Evolutionary conservation across 2,888 invertebrate species (phyloP), one percentile per base, ranked within the genome.

Genomic region (Abrostola tripartita): DNA sequence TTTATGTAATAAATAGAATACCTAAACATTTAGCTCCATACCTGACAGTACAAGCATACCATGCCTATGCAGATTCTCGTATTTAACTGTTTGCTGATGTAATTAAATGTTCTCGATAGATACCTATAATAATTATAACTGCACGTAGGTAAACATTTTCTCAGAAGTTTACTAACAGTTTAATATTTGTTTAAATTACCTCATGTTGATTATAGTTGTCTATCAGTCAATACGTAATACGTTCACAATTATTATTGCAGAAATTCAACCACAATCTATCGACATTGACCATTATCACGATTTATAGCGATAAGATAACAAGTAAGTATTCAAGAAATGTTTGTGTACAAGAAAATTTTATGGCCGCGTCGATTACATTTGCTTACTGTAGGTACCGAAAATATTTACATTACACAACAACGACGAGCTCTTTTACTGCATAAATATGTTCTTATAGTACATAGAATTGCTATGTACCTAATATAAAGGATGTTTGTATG

Each of bases 221-320:
- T 62, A 38, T 55, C 54, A 52, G 41, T 55, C 14, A 56, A 52
- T 41, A 49, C 24, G 50, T 59, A 68, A 59, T 44, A 51, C 36
- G 40, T 64, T 59, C 11, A 6, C 14, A 42, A 24, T 52, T 51
- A 52, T 63, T 56, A 51, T 74, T 71, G 53, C 53, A 44, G 40
- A 64, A 58, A 67, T 57, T 59, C 47, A 35, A n/a, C 11, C 36
- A 35, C 37, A 68, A 61, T 61, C 55, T 52, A 54, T 54, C 60
- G 52, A 58, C 53, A 52, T 66, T 9, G 52, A 36, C 52, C 11
- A 54, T 51, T 71, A 56, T 37, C 53, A 6, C 47, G 59, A 62
- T 74, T 61, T 47, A 54, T 36, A 10, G 10, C 41, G 74, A 74
- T 75, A 41, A 74, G 71, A 71, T 74, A 66, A 47, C 0, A 36